Conservation (phyloP, 2,797 vertebrate genomes). For the Melanotaenia maccullochi region DNA sequence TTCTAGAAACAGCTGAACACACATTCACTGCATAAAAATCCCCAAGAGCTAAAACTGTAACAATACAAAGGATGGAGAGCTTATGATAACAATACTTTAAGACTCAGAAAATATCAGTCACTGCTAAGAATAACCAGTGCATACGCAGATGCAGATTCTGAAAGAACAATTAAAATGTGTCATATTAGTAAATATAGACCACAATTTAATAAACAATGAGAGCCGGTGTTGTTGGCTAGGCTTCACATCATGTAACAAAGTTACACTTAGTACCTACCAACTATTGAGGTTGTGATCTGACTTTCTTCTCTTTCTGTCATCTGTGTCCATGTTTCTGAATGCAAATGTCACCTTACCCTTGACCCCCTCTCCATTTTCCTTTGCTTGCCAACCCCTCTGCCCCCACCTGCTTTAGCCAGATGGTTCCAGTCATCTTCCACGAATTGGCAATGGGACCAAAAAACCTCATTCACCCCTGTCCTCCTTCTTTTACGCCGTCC, state of each 20-base stretch:
- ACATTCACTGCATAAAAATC: slow-evolving; percentile 1
- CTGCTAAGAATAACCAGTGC: slow-evolving; percentile 66
- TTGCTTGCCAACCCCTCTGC: slow-evolving; percentile 17
- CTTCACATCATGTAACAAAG: slow-evolving; percentile 42
- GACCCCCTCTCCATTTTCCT: slow-evolving; percentile 49
- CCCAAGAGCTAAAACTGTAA: slow-evolving; percentile 42
- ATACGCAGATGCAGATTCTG: slow-evolving; percentile 38
- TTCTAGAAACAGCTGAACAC: slow-evolving; percentile 2
- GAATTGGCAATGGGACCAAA: slow-evolving; percentile 31
- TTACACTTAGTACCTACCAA: slow-evolving; percentile 43
- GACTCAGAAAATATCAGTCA: slow-evolving; percentile 60
- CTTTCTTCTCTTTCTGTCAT: slow-evolving; percentile 47
- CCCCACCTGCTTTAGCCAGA: slow-evolving; percentile 33
- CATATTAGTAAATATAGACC: slow-evolving; percentile 34
- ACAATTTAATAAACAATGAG: slow-evolving; percentile 33
- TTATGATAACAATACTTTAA: slow-evolving; percentile 44
- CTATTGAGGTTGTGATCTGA: slow-evolving; percentile 27
- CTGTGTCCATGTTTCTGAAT: slow-evolving; percentile 47
- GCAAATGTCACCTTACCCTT: slow-evolving; percentile 64
- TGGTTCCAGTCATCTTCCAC: slow-evolving; percentile 55
- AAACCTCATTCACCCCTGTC: slow-evolving; percentile 6
- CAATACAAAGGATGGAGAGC: slow-evolving; percentile 39
- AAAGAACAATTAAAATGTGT: slow-evolving; percentile 58
- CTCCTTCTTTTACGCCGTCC: background rate
- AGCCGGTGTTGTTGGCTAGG: slow-evolving; percentile 10